These are phyloP conservation scores for Sebastes vulpes DNA, from an alignment of 2,797 vertebrate species.

Conservation along the genomic window DNA sequence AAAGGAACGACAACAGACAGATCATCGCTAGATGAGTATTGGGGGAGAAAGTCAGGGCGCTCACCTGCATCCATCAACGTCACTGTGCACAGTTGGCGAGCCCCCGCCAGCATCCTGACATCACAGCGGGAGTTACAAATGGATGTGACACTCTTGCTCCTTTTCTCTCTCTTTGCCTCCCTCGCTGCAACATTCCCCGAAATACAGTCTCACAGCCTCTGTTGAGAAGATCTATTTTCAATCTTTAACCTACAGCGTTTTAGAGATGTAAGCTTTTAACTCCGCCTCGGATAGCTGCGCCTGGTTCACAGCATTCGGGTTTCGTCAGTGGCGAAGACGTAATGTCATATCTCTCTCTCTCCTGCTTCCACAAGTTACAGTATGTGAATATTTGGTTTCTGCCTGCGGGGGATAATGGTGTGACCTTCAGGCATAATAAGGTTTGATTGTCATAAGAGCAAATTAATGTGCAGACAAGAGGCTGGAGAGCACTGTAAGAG, in stretches of 20 bases:
- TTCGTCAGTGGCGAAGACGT: neutral
- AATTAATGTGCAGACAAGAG: conserved; percentile 69
- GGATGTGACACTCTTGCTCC: conserved; percentile 66
- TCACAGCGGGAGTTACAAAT: conserved; percentile 77
- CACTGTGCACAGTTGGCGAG: conserved; percentile 51
- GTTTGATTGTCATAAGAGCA: conserved; percentile 65
- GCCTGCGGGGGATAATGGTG: conserved; percentile 37
- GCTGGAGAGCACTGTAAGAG: conserved; percentile 31
- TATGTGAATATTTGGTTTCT: conserved; percentile 36
- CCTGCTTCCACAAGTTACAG: neutral
- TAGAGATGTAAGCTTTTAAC: conserved; percentile 43
- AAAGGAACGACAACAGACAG: conserved; percentile 54
- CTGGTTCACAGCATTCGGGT: neutral
- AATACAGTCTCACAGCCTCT: conserved; percentile 34
- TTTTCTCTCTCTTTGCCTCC: conserved; percentile 40
- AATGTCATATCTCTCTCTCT: neutral
- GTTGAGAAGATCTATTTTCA: conserved; percentile 50
- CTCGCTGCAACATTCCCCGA: conserved; percentile 20
- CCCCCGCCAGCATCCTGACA: conserved; percentile 63
- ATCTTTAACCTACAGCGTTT: conserved; percentile 55
- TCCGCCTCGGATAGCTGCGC: conserved; percentile 3
- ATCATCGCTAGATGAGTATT: conserved; percentile 60
- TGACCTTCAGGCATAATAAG: conserved; percentile 68
- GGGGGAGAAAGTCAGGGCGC: conserved; percentile 39
- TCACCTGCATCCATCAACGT: conserved; percentile 75